Percentiles rank a stretch among this genome's conserved stretches.
phyloP scores from a whole-genome alignment of 1,140 invertebrate genomes.

The Rhyzopertha dominica region DNA sequence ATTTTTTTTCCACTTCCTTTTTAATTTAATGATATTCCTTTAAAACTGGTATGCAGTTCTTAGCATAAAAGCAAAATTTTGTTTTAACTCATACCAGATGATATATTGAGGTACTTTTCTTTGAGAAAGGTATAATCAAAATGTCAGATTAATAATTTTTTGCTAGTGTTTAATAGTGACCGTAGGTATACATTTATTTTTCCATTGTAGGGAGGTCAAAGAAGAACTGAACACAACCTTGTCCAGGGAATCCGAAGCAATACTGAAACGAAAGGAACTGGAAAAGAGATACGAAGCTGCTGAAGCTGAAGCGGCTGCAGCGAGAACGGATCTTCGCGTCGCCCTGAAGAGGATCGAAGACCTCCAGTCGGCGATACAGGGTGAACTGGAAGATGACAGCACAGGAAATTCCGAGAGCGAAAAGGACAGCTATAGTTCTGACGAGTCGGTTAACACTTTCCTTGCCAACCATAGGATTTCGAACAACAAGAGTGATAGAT shows the following conservation, averaged over 20 bases:
- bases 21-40: too few relatives aligned
- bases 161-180: slow-evolving; percentile 13
- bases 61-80: too few relatives aligned
- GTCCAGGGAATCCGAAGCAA: slow-evolving; percentile 65
- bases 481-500: slow-evolving; percentile 22
- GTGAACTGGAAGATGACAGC: slow-evolving; percentile 59
- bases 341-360: slow-evolving; percentile 80
- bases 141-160: not conserved
- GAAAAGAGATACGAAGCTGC: slow-evolving; percentile 64
- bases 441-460: slow-evolving; percentile 57
- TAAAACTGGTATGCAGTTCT: too few relatives aligned
- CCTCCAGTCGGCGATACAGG: slow-evolving; percentile 78
- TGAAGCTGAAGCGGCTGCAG: slow-evolving; percentile 58
- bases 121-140: too few relatives aligned
- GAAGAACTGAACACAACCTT: slow-evolving; percentile 64
- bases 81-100: too few relatives aligned
- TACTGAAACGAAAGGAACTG: slow-evolving; percentile 62
- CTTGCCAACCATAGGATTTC: slow-evolving; percentile 53
- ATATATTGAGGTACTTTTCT: too few relatives aligned
- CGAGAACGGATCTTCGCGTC: slow-evolving; percentile 67
- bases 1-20: too few relatives aligned
- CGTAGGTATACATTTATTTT: slow-evolving; percentile 7
- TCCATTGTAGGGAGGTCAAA: slow-evolving; percentile 58
- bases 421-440: slow-evolving; percentile 56
- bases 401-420: slow-evolving; percentile 59